phyloP scores from a whole-genome alignment of 2,113 vertebrate genomes.

The Tichodroma muraria region DNA sequence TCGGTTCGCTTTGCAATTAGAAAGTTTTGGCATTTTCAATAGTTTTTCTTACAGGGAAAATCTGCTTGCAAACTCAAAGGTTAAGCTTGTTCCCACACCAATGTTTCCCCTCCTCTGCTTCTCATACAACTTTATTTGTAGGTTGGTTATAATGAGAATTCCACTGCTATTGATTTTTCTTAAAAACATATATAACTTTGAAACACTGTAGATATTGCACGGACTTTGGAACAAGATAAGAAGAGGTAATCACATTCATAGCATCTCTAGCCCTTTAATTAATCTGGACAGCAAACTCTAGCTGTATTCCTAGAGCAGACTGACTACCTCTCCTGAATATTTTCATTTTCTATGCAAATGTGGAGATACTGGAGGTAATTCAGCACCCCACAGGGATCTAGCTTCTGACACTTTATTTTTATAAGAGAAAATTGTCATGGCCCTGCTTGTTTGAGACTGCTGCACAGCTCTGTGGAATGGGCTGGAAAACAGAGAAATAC shows the following conservation, averaged over 20 bases:
- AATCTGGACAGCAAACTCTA: neutral
- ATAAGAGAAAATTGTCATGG: neutral
- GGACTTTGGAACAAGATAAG: slow-evolving; percentile 38
- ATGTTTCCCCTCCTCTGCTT: neutral
- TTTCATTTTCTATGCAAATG: neutral
- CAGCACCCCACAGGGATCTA: neutral
- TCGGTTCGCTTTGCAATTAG: neutral
- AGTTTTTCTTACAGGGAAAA: neutral
- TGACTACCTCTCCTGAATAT: neutral
- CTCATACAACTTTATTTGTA: neutral
- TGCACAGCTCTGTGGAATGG: neutral
- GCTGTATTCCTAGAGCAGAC: neutral
- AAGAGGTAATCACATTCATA: neutral
- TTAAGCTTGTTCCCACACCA: neutral
- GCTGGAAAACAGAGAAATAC: neutral
- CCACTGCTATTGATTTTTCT: slow-evolving; percentile 3
- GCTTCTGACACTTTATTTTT: neutral
- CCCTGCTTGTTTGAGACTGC: neutral
- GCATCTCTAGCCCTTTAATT: neutral
- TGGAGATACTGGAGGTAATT: neutral
- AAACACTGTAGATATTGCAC: slow-evolving; percentile 1
- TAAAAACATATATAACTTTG: neutral
- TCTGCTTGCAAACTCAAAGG: neutral
- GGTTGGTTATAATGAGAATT: slow-evolving; percentile 22
- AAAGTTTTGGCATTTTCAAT: neutral